phyloP scores from a whole-genome alignment of 2,113 vertebrate genomes.

The Paramormyrops kingsleyae region DNA sequence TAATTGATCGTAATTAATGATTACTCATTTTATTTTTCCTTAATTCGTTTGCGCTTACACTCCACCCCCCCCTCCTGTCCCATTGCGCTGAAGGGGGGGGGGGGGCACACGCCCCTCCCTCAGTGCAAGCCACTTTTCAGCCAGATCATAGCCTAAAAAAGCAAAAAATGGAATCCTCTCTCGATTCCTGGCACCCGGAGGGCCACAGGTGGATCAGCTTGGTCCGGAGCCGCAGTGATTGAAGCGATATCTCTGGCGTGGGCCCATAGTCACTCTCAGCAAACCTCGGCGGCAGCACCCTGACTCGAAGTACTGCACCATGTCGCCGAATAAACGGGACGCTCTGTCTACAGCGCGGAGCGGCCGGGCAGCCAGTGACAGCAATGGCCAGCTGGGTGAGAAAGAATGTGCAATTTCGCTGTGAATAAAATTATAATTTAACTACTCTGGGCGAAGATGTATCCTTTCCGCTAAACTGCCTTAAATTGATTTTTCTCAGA shows the following conservation, averaged over 20 bases:
- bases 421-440: background rate
- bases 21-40: conserved; percentile 47
- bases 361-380: background rate
- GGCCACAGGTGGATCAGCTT: background rate
- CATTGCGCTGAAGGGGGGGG: background rate
- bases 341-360: background rate
- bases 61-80: background rate
- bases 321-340: background rate
- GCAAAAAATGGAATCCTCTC: background rate
- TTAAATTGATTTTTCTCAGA: background rate
- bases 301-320: background rate
- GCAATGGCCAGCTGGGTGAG: background rate
- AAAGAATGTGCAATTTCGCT: background rate
- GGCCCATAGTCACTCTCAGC: background rate
- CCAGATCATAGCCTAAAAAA: background rate
- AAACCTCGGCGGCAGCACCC: background rate
- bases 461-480: background rate
- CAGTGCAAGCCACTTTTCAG: background rate
- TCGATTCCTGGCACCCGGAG: background rate
- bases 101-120: background rate
- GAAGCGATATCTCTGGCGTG: background rate
- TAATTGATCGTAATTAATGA: conserved; percentile 62
- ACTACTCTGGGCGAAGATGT: background rate
- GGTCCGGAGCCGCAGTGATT: background rate
- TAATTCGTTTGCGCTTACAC: conserved; percentile 21